Base-by-base conservation (phyloP, 1,140 invertebrate species). In the Andrena cerasifolii region DNA sequence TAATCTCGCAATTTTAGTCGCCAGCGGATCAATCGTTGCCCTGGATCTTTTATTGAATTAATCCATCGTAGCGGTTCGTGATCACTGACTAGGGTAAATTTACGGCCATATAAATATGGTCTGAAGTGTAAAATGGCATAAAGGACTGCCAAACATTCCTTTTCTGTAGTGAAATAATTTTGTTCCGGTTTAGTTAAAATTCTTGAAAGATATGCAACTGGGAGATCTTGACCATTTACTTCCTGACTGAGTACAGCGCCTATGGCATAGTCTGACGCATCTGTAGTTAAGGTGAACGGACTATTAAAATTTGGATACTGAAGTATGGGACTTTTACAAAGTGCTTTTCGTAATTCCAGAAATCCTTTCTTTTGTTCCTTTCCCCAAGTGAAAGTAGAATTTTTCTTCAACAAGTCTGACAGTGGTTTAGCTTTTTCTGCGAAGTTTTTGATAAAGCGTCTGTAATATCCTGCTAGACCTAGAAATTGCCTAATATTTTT, bases 81-180 rank as follows among this genome's bases (percentile, higher is more conserved):
- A 70, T 93, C 92, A 0, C 89, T 92, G 28, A 87, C 62, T 3
- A 92, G 81, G 0, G 24, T 86, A 58, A 93, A 24, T 28, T 86
- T 73, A 0, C 40, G 24, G 21, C 80, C 76, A 54, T 67, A 83
- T 2, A 83, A 40, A 66, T 85, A 85, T 7, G 68, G 63, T 26
- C 80, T 54, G 31, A 84, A 83, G 67, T 85, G 58, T 24, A 58
- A 18, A 0, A 45, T 56, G 1, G 40, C 71, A 51, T 49, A 82
- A 1, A 78, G 67, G 8, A 83, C 73, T 1, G 72, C 65, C 21
- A 80, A 47, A 7, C 76, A 36, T 47, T 80, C 77, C 56, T 84
- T 84, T 53, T 84, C 79, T 1, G 59, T 73, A 1, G 79, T 78
- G 2, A 68, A 61, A 31, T 82, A 84, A 36, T 84, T 84, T 67